Percentiles rank a stretch among this genome's conserved stretches.
Evolutionary conservation across 1,140 invertebrate species (phyloP).

Genomic region (Triops longicaudatus): DNA sequence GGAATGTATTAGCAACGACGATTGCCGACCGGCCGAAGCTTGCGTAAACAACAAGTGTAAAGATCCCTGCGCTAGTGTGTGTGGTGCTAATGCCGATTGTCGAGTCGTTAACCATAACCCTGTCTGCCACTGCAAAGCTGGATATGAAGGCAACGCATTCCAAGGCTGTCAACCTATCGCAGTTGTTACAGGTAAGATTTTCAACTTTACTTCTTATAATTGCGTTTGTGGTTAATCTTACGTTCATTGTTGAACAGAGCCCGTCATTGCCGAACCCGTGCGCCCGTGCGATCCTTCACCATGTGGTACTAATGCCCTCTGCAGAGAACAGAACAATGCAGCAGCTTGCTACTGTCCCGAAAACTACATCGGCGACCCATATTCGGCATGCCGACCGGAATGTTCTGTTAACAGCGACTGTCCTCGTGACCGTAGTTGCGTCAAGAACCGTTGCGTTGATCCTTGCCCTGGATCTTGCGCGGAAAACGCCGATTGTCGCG

Average conservation of each 20-base stretch:
- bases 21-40: slow-evolving; percentile 57
- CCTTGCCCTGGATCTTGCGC: slow-evolving; percentile 62
- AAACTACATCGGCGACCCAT: slow-evolving; percentile 68
- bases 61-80: slow-evolving; percentile 60
- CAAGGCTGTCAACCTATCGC: slow-evolving; percentile 45
- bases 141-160: slow-evolving; percentile 71
- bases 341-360: slow-evolving; percentile 61
- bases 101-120: slow-evolving; percentile 50
- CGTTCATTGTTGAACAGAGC: slow-evolving; percentile 5
- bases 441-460: slow-evolving; percentile 60
- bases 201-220: background rate
- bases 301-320: slow-evolving; percentile 66
- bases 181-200: slow-evolving; percentile 17
- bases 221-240: background rate
- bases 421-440: slow-evolving; percentile 46
- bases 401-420: slow-evolving; percentile 54
- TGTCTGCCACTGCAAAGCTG: slow-evolving; percentile 56
- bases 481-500: slow-evolving; percentile 56
- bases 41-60: slow-evolving; percentile 45
- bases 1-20: slow-evolving; percentile 73
- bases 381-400: slow-evolving; percentile 63
- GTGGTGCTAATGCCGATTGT: slow-evolving; percentile 44
- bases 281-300: slow-evolving; percentile 64
- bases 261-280: slow-evolving; percentile 48
- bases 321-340: slow-evolving; percentile 53